Base-by-base conservation (phyloP, 2,888 invertebrate genomes). In the Athalia circularis region DNA sequence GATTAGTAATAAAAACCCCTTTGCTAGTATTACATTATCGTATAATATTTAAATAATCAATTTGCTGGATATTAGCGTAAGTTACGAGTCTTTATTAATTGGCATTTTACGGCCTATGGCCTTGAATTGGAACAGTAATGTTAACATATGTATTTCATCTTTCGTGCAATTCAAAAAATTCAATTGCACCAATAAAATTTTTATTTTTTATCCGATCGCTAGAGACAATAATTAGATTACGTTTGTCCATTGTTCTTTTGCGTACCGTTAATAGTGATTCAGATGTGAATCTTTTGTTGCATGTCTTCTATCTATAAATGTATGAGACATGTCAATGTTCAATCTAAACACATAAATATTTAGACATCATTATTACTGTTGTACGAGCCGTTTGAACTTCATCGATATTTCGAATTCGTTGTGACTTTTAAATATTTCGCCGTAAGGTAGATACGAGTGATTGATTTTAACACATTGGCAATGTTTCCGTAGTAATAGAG, bases 81-180 rank as follows among this genome's bases (percentile, higher is more conserved):
- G 83, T 85, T 87, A 88, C 81, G 86, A 87, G 87, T 89, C 87
- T 88, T 88, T 84, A 87, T 83, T 88, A 88, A 89, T 89, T 89
- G 88, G 89, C 88, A 87, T 89, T 88, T 86, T 80, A 82, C 82
- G 86, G 85, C 86, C 79, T 86, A 86, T 87, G 86, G 86, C 86
- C 86, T 83, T 82, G 83, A 83, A 81, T 82, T 83, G 62, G 50
- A 75, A 75, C 15, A 50, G 13, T 75, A 72, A 59, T 45, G 47
- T 72, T 47, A 59, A 85, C 80, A 83, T 82, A 81, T 79, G 79
- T 67, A 80, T 62, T 80, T 48, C n/a, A 5, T 47, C 50, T 13
- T 13, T 72, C 8, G 59, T 59, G 8, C 62, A 64, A 75, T 48
- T 61, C 11, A 45, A 4, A 62, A 57, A n/a, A 50, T 11, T 50